Conservation (phyloP, 2,797 vertebrate genomes). For the Aselliscus stoliczkanus region DNA sequence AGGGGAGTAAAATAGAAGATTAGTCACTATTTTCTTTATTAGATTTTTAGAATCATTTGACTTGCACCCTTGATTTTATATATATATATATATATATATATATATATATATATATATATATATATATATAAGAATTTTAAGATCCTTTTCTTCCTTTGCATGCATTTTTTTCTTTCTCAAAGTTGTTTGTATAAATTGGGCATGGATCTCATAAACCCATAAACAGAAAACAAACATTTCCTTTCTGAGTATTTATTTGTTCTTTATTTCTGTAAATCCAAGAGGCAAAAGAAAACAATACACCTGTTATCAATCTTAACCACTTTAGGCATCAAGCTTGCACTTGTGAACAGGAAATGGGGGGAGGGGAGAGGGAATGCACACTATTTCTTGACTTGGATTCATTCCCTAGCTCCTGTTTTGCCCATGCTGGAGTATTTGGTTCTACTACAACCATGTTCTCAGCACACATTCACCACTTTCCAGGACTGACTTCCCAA, state of each 20-base stretch:
- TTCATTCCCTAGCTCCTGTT: not conserved
- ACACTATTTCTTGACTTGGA: not conserved
- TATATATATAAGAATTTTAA: not conserved
- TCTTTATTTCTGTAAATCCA: constrained; percentile 34
- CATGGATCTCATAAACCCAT: not conserved
- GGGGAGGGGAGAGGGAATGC: not conserved
- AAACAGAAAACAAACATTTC: not conserved
- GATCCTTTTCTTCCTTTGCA: not conserved
- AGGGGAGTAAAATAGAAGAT: not conserved
- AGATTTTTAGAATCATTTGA: not conserved
- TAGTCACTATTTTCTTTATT: not conserved
- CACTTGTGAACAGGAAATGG: not conserved
- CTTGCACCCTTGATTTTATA: not conserved
- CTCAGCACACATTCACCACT: not conserved
- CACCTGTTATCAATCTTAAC: not conserved
- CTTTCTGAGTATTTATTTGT: not conserved
- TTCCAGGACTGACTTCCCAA: not conserved
- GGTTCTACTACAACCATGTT: not conserved
- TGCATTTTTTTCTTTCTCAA: constrained; percentile 2
- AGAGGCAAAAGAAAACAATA: not conserved
- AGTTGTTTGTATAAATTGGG: not conserved
- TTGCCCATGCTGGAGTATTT: not conserved
- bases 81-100: no score
- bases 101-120: no score
- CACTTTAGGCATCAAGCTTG: not conserved